Base-by-base conservation (phyloP, 2,888 invertebrate genomes). In the Diachrysia chrysitis region DNA sequence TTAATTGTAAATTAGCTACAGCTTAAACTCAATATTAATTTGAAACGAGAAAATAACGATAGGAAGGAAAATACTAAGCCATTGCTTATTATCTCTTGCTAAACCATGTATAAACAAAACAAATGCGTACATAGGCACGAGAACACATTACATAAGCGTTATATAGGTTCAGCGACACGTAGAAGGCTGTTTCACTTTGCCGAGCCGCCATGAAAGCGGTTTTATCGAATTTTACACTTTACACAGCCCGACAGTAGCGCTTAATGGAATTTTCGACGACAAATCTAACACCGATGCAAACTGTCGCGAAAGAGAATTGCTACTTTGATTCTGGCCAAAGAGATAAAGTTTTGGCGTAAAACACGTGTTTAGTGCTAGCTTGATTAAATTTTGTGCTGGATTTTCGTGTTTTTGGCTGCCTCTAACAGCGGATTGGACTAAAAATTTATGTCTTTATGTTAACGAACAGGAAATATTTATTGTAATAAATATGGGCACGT, bases 201-300 rank as follows among this genome's bases (percentile, higher is more conserved):
- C 19, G 66, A 29, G 78, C 61, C 48, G 73, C 69, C 63, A 73
- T 79, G 60, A 76, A 78, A 79, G 80, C 66, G 68, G 73, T 78
- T 78, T 78, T 76, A 78, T 78, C 69, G 80, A 78, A 78, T 78
- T 78, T 76, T 73, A 78, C 78, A 78, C 78, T 79, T 68, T 68
- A 76, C 76, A 79, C 67, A 76, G 71, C 66, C 77, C 77, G 58
- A 70, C 77, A 76, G 72, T 51, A 68, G 69, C 67, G 69, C 65
- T 70, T 80, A 77, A 77, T 77, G 68, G 77, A 73, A 78, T 78
- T 78, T 79, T 69, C 68, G 65, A 67, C 70, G 65, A 77, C 78
- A 78, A 79, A 79, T 80, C 80, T 63, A 79, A 70, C 66, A 64
- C 58, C 80, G 77, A 76, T 76, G 76, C 67, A 78, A 78, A 70